Conservation (phyloP, 1,140 invertebrate species). For the Camponotus vicinus region DNA sequence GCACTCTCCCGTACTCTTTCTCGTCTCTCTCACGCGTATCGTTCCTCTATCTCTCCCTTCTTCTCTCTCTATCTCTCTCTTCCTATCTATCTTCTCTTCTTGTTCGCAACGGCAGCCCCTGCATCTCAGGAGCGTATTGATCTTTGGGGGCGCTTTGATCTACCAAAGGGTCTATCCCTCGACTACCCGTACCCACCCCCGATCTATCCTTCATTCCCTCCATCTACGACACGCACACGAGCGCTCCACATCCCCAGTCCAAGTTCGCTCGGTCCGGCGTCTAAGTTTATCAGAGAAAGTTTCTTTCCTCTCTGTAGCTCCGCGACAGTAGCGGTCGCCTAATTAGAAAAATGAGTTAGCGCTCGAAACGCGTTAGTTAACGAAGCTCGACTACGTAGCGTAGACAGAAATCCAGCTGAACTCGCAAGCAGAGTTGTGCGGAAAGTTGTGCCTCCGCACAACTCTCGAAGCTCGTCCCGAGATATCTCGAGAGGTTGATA, state of each 20-base stretch:
- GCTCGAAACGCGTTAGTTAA: conserved; percentile 68
- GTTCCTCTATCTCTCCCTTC: conserved; percentile 15
- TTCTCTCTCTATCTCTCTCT: not conserved
- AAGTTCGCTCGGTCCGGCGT: conserved; percentile 74
- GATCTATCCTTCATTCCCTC: conserved; percentile 51
- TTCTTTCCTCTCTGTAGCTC: conserved; percentile 58
- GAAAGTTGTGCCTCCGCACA: conserved; percentile 55
- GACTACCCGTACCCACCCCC: conserved; percentile 57
- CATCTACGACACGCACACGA: conserved; percentile 63
- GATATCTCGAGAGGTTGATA: conserved; percentile 3
- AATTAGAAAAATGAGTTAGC: conserved; percentile 86
- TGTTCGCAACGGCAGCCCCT: conserved; percentile 54
- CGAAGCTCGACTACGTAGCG: conserved; percentile 62
- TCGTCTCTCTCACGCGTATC: conserved; percentile 14
- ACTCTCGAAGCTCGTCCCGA: conserved; percentile 43
- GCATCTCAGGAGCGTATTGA: conserved; percentile 80
- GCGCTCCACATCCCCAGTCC: conserved; percentile 41
- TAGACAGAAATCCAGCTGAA: conserved; percentile 65
- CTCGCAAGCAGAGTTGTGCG: conserved; percentile 63
- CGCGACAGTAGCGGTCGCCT: conserved; percentile 78
- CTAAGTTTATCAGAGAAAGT: conserved; percentile 81
- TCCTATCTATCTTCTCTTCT: conserved; percentile 15
- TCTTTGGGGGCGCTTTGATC: conserved; percentile 84
- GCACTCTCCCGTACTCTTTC: conserved; percentile 55
- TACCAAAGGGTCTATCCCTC: conserved; percentile 78